Base-by-base conservation (phyloP, 2,113 vertebrate genomes). In the Crypturellus undulatus region DNA sequence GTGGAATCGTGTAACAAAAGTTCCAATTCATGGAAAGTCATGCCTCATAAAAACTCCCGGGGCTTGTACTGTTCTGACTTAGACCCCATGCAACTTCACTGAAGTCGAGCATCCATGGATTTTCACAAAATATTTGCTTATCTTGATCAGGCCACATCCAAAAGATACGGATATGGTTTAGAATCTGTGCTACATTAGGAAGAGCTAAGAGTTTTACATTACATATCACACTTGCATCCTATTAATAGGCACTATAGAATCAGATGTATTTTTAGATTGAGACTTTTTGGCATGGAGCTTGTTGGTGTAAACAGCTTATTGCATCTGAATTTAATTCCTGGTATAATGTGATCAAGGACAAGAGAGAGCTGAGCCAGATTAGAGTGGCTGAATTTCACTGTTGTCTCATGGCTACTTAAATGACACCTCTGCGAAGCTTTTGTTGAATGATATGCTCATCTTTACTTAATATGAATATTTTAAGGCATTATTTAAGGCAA, bases 241-340 rank as follows among this genome's bases (percentile, higher is more conserved):
- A 97, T 96, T 97, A 97, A 96, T 94, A 96, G 78, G 4, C 60
- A 24, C 68, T 62, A 75, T 34, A 52, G 47, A 75, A 93, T 95
- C 36, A 76, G 90, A 93, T 92, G 51, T 94, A 96, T 95, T 82
- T 94, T 97, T 88, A 95, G 85, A 81, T 95, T 89, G 87, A 92
- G 51, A 10, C 5, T 12, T 71, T 94, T 90, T 94, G 91, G 82
- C 79, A 85, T 45, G 68, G 72, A 82, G 14, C 77, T 51, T 84
- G 58, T 83, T 73, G 77, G 32, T 68, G 36, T 69, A 95, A 92
- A 92, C 59, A 92, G 43, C 9, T 84, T 65, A 36, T 32, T 97
- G 47, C 70, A 89, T 75, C 67, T 97, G 92, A 90, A 76, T 96
- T 95, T 64, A 92, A 93, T 96, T 94, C 51, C 80, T 94, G 73